Conservation (phyloP, 2,113 vertebrate genomes). For the Paedocypris sp. region DNA sequence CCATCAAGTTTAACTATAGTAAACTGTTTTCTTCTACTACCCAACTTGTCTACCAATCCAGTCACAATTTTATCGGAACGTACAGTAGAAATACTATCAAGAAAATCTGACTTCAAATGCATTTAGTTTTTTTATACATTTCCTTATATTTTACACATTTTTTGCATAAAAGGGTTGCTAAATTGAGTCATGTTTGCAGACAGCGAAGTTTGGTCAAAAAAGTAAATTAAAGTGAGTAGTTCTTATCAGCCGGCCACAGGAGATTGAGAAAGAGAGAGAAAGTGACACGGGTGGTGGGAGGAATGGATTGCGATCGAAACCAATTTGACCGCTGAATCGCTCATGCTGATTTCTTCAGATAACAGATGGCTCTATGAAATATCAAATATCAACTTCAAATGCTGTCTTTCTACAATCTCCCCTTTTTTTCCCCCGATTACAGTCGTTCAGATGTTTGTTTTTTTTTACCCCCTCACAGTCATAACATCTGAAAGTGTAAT, state of each 20-base stretch:
- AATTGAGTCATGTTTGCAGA: slow-evolving; percentile 9
- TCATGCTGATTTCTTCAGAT: slow-evolving; percentile 33
- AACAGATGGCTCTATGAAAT: slow-evolving; percentile 36
- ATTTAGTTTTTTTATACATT: too few species aligned
- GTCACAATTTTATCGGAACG: too few species aligned
- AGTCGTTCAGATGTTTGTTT: background rate
- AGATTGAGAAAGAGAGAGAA: slow-evolving; percentile 21
- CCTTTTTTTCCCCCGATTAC: background rate
- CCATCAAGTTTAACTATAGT: too few species aligned
- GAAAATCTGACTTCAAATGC: background rate
- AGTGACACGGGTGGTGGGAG: slow-evolving; percentile 10
- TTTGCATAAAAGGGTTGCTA: background rate
- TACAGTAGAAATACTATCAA: too few species aligned
- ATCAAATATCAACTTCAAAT: slow-evolving; percentile 22
- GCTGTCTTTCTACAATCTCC: background rate
- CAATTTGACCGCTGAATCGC: slow-evolving; percentile 30
- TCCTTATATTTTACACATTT: too few species aligned
- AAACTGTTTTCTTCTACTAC: too few species aligned
- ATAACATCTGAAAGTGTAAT: slow-evolving; percentile 19
- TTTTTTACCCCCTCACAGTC: slow-evolving; percentile 4
- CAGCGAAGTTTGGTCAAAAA: slow-evolving; percentile 38
- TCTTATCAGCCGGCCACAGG: slow-evolving; percentile 38
- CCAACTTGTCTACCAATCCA: too few species aligned
- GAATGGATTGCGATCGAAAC: slow-evolving; percentile 35
- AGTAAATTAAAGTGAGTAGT: slow-evolving; percentile 39